phyloP scores from a whole-genome alignment of 1,140 invertebrate genomes.

The Drosophila nigrodunni region DNA sequence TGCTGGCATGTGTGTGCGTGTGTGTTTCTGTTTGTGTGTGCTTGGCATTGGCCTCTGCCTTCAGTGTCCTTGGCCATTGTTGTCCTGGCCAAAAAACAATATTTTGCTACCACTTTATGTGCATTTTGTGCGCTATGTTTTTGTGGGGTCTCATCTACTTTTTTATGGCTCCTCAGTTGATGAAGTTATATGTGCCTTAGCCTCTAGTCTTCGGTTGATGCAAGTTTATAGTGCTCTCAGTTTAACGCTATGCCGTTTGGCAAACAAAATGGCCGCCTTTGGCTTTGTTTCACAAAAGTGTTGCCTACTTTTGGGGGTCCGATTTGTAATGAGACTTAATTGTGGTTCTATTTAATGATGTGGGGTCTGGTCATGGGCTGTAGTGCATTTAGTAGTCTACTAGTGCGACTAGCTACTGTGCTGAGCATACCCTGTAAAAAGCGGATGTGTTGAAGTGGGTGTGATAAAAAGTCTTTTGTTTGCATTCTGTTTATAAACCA shows the following conservation, averaged over 20 bases:
- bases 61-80: conserved; percentile 38
- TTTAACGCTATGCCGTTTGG: neutral
- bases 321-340: conserved; percentile 9
- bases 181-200: conserved; percentile 66
- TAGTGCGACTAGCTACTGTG: neutral
- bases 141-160: conserved; percentile 30
- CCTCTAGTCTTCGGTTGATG: conserved; percentile 35
- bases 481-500: no score
- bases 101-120: conserved; percentile 38
- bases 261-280: neutral
- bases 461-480: neutral
- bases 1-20: conserved; percentile 17
- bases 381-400: conserved; percentile 19
- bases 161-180: conserved; percentile 52
- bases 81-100: conserved; percentile 18
- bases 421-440: neutral
- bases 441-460: neutral
- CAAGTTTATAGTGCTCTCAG: conserved; percentile 34
- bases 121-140: conserved; percentile 55
- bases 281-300: conserved; percentile 22
- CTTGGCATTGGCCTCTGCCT: conserved; percentile 35
- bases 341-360: conserved; percentile 4
- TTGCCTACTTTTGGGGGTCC: conserved; percentile 21
- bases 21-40: conserved; percentile 24
- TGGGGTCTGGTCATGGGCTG: neutral